phyloP scores from a whole-genome alignment of 2,113 vertebrate genomes.

The Triplophysa siluroides region DNA sequence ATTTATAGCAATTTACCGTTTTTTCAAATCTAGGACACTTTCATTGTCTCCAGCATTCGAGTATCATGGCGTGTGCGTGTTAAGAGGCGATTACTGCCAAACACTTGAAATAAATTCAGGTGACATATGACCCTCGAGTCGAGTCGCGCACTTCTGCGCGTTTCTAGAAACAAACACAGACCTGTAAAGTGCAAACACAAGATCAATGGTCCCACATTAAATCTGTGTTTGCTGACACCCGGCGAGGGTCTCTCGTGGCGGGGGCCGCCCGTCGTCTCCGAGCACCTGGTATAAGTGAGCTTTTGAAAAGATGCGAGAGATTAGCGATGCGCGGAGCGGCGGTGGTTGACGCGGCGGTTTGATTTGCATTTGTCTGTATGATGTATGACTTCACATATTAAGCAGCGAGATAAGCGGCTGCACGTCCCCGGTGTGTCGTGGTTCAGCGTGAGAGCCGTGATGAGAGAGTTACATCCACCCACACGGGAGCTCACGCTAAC shows the following conservation, averaged over 20 bases:
- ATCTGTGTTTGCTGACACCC: slow-evolving; percentile 45
- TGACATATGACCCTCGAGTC: slow-evolving; percentile 49
- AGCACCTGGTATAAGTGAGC: slow-evolving; percentile 33
- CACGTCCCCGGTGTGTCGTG: slow-evolving; percentile 12
- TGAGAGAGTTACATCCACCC: not conserved
- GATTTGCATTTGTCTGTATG: slow-evolving; percentile 53
- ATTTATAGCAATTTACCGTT: too few species aligned
- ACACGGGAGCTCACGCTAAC: not conserved
- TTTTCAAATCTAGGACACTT: too few species aligned
- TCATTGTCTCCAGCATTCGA: not conserved
- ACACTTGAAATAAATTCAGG: slow-evolving; percentile 56
- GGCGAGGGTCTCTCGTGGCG: slow-evolving; percentile 9
- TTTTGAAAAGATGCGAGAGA: slow-evolving; percentile 46
- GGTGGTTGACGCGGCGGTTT: slow-evolving; percentile 35
- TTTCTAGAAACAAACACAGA: slow-evolving; percentile 56
- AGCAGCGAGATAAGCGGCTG: slow-evolving; percentile 44
- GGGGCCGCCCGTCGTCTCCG: slow-evolving; percentile 5
- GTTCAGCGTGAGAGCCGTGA: not conserved
- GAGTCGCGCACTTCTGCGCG: slow-evolving; percentile 62
- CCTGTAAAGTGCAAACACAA: slow-evolving; percentile 53
- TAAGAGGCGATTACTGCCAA: slow-evolving; percentile 51
- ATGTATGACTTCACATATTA: slow-evolving; percentile 51
- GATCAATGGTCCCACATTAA: slow-evolving; percentile 52
- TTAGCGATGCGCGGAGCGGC: slow-evolving; percentile 19
- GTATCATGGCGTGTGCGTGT: slow-evolving; percentile 20